A percentile compares a stretch with the other conserved stretches of the same genome.
These are phyloP conservation scores for Pteria penguin DNA, from an alignment of 2,888 invertebrate genomes.

Conservation along the genomic window DNA sequence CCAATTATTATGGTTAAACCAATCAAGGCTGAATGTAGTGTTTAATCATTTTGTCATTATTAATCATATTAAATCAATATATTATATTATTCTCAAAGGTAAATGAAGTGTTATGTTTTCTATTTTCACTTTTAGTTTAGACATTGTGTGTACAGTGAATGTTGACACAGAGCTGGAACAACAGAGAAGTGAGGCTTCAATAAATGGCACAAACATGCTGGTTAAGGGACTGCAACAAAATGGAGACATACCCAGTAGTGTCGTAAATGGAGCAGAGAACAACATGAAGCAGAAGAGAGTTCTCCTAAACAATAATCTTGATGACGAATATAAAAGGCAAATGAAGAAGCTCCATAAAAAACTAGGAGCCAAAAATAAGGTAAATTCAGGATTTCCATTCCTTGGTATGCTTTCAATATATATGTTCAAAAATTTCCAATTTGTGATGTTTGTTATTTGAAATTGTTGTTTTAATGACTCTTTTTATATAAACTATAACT, in stretches of 20 bases:
- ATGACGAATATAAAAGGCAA: constrained; percentile 69
- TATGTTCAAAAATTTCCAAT: too few relatives aligned
- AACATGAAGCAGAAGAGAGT: constrained; percentile 50
- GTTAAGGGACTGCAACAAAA: constrained; percentile 69
- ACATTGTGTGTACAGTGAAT: constrained; percentile 71
- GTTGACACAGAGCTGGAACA: constrained; percentile 75
- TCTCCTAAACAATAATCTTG: constrained; percentile 67
- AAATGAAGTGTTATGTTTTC: too few relatives aligned
- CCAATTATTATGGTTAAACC: too few relatives aligned
- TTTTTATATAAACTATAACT: too few relatives aligned
- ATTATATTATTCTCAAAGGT: too few relatives aligned
- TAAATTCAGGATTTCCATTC: too few relatives aligned
- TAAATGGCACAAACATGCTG: constrained; percentile 63
- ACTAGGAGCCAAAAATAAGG: constrained; percentile 75
- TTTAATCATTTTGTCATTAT: too few relatives aligned
- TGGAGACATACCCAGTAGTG: constrained; percentile 67
- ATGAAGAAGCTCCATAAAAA: constrained; percentile 69
- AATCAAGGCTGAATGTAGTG: too few relatives aligned
- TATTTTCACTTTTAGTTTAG: constrained; percentile 55
- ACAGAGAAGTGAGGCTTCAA: constrained; percentile 71
- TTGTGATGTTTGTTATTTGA: too few relatives aligned
- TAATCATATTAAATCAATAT: too few relatives aligned
- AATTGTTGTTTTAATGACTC: too few relatives aligned
- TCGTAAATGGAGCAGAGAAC: constrained; percentile 57
- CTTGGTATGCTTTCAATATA: neutral